Evolutionary conservation across 2,113 vertebrate genomes (phyloP), one percentile per base, ranked within the genome.

Genomic region (Lichenostomus cassidix): DNA sequence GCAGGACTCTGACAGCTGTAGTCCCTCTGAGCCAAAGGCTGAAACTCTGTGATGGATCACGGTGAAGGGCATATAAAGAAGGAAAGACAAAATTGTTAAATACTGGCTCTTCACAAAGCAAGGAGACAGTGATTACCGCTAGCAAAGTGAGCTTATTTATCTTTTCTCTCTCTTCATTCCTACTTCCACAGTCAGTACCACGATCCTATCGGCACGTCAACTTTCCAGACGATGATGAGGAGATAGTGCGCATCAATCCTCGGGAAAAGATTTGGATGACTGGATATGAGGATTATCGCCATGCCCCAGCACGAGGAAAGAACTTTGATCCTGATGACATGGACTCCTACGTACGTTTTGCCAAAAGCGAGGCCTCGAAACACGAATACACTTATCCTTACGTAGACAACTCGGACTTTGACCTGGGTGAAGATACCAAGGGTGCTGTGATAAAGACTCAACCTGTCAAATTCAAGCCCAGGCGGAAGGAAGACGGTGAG

Each of bases 181-280:
- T 74, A 0, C 68, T 74, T 89, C 56, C 46, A 56, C 94, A 98
- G 98, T 97, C 98, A 42, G 89, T 98, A 93, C 97, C 98, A 5
- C 98, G 98, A 71, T 97, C 98, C 76, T 98, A 98, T 37, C 98
- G 98, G 17, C 99, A 99, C 7, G 98, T 99, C 97, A 99, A 98
- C 96, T 99, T 99, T 74, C 98, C 98, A 5, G 99, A 99, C 5
- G 99, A 99, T 12, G 99, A 99, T 2, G 99, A 99, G 94, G 99
- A 99, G 94, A 99, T 99, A 8, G 99, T 99, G 52, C 99, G 99
- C 37, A 99, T 99, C 98, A 99, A 99, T 95, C 99, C 99, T 16
- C 97, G 99, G 56, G 99, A 99, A 91, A 98, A 98, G 97, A 98
- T 98, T 95, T 99, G 99, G 99, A 98, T 99, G 96, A 98, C 98